Evolutionary conservation across 2,888 invertebrate genomes (phyloP).

Genomic region (Dasysyrphus tricinctus): DNA sequence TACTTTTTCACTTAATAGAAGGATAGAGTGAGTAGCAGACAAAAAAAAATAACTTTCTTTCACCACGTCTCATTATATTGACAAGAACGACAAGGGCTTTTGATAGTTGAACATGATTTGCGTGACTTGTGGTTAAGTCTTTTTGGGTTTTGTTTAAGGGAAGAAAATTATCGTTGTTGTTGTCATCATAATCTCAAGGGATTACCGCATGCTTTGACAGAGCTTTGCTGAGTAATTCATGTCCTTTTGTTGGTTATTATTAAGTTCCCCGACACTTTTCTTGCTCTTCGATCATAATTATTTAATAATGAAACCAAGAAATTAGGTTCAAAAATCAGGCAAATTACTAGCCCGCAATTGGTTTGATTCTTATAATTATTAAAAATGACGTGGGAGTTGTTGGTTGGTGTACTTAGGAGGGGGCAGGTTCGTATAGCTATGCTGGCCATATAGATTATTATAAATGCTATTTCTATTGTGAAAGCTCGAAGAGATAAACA

Average conservation of each 20-base stretch:
- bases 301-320: constrained; percentile 70
- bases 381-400: neutral
- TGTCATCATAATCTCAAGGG: constrained; percentile 32
- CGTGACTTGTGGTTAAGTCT: constrained; percentile 63
- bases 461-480: constrained; percentile 35
- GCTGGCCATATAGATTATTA: neutral
- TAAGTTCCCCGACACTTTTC: constrained; percentile 11
- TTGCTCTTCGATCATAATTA: constrained; percentile 53
- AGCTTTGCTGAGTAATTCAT: constrained; percentile 7
- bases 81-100: constrained; percentile 45
- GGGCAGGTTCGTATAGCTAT: neutral
- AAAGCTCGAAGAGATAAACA: constrained; percentile 46
- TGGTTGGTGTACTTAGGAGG: neutral
- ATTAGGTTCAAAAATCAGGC: constrained; percentile 66
- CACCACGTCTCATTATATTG: constrained; percentile 28
- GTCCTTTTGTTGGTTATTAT: constrained; percentile 10
- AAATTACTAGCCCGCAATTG: constrained; percentile 57
- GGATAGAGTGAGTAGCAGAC: neutral
- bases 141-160: constrained; percentile 6
- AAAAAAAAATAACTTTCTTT: constrained; percentile 2
- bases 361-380: constrained; percentile 54
- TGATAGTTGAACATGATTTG: constrained; percentile 64
- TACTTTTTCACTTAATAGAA: constrained; percentile 59
- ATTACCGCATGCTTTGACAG: neutral
- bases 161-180: neutral